phyloP scores from a whole-genome alignment of 2,888 invertebrate genomes.

The Pimpla rufipes region DNA sequence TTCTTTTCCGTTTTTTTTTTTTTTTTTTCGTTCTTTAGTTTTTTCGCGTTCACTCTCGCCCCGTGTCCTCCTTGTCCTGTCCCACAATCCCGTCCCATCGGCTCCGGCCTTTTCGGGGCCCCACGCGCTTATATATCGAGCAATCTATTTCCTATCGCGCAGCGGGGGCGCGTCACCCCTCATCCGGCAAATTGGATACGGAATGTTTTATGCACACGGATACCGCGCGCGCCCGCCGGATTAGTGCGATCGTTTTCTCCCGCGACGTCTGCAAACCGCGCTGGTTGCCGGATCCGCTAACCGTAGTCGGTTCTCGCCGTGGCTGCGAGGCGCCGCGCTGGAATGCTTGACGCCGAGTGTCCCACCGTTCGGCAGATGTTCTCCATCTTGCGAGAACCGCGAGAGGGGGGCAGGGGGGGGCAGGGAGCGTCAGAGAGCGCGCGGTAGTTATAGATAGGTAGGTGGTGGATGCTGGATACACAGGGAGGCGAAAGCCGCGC shows the following conservation, averaged over 20 bases:
- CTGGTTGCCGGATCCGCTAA: not conserved
- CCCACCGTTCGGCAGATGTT: slow-evolving; percentile 57
- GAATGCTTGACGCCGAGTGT: slow-evolving; percentile 30
- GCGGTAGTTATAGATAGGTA: too few species aligned
- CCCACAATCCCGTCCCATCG: slow-evolving; percentile 1
- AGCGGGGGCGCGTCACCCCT: slow-evolving; percentile 63
- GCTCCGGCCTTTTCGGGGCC: slow-evolving; percentile 30
- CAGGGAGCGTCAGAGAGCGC: not conserved
- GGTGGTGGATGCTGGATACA: not conserved
- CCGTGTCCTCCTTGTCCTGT: not conserved
- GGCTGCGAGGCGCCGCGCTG: not conserved
- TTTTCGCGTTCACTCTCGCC: too few species aligned
- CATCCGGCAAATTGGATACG: slow-evolving; percentile 75
- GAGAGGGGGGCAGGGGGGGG: not conserved
- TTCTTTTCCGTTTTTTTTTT: slow-evolving; percentile 9
- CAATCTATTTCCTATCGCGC: slow-evolving; percentile 74
- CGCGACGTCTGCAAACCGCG: slow-evolving; percentile 32
- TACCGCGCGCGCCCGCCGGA: slow-evolving; percentile 48
- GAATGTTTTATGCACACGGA: slow-evolving; percentile 74
- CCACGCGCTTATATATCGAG: slow-evolving; percentile 69
- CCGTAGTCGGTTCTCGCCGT: not conserved
- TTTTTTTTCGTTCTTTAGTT: not conserved
- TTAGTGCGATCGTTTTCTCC: slow-evolving; percentile 59
- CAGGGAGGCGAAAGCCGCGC: not conserved
- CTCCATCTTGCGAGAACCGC: slow-evolving; percentile 34